Conservation (phyloP, 2,888 invertebrate genomes). For the Cataglyphis cursor region DNA sequence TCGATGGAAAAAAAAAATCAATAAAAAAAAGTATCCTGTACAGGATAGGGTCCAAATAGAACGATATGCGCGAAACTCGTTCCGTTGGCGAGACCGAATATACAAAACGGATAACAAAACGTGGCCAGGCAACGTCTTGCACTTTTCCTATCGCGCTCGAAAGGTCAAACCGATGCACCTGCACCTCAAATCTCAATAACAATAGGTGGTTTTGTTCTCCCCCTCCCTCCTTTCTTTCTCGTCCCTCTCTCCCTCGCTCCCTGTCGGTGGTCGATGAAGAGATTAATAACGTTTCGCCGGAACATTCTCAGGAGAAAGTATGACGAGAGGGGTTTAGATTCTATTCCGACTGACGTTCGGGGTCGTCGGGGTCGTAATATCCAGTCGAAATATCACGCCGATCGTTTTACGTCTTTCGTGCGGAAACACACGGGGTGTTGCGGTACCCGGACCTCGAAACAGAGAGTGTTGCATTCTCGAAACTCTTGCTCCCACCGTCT, state of each 20-base stretch:
- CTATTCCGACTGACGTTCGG: constrained; percentile 29
- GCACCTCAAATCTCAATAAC: constrained; percentile 43
- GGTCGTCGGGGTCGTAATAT: constrained; percentile 44
- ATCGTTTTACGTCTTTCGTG: constrained; percentile 11
- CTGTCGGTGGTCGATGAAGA: constrained; percentile 64
- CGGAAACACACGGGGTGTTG: neutral
- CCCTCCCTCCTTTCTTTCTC: neutral
- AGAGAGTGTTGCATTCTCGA: neutral
- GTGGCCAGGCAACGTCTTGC: constrained; percentile 21
- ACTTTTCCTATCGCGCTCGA: constrained; percentile 36
- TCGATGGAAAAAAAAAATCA: neutral
- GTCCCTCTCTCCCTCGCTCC: neutral
- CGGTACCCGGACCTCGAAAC: neutral
- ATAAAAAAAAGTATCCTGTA: neutral
- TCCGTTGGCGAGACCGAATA: constrained; percentile 10
- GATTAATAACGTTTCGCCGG: constrained; percentile 72
- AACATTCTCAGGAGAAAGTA: constrained; percentile 70
- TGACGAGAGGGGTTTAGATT: constrained; percentile 56
- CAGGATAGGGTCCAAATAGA: neutral
- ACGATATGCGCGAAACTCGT: constrained; percentile 20
- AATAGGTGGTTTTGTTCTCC: constrained; percentile 21
- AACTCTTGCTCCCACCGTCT: constrained; percentile 6
- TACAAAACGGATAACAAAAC: neutral
- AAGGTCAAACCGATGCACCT: constrained; percentile 53
- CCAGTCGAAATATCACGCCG: constrained; percentile 49